These are phyloP conservation scores for Mola mola DNA, from an alignment of 2,113 vertebrate genomes.

Conservation along the genomic window DNA sequence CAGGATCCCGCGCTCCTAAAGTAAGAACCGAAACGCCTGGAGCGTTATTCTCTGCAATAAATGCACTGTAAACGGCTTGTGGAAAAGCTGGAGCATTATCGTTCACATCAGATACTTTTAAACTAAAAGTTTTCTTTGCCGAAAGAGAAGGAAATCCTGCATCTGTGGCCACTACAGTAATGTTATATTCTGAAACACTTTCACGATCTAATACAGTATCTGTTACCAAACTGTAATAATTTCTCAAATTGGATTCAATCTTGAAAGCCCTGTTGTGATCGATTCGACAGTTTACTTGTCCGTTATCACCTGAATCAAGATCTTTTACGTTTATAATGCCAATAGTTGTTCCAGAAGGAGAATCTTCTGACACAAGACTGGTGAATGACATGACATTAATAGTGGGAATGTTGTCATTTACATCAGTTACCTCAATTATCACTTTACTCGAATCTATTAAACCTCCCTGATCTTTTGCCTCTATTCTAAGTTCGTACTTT, in stretches of 20 bases:
- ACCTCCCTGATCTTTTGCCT: slow-evolving; percentile 65
- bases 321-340: slow-evolving; percentile 67
- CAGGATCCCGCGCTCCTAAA: slow-evolving; percentile 40
- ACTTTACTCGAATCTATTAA: slow-evolving; percentile 59
- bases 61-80: slow-evolving; percentile 20
- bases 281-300: slow-evolving; percentile 50
- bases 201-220: slow-evolving; percentile 56
- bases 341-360: slow-evolving; percentile 51
- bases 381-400: slow-evolving; percentile 53
- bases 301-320: slow-evolving; percentile 57
- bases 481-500: slow-evolving; percentile 47
- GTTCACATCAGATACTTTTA: slow-evolving; percentile 71
- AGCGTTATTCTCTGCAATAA: slow-evolving; percentile 66
- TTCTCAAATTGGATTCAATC: slow-evolving; percentile 57
- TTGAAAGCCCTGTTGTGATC: slow-evolving; percentile 46
- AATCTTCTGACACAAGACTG: slow-evolving; percentile 52
- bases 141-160: slow-evolving; percentile 52
- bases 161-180: slow-evolving; percentile 58
- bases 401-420: slow-evolving; percentile 61
- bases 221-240: slow-evolving; percentile 60
- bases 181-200: slow-evolving; percentile 52
- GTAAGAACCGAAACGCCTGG: slow-evolving; percentile 51
- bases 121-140: slow-evolving; percentile 27
- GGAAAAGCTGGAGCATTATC: slow-evolving; percentile 72
- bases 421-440: slow-evolving; percentile 59